These are phyloP conservation scores for Leptosomus discolor DNA, from an alignment of 2,113 vertebrate species.

Conservation along the genomic window DNA sequence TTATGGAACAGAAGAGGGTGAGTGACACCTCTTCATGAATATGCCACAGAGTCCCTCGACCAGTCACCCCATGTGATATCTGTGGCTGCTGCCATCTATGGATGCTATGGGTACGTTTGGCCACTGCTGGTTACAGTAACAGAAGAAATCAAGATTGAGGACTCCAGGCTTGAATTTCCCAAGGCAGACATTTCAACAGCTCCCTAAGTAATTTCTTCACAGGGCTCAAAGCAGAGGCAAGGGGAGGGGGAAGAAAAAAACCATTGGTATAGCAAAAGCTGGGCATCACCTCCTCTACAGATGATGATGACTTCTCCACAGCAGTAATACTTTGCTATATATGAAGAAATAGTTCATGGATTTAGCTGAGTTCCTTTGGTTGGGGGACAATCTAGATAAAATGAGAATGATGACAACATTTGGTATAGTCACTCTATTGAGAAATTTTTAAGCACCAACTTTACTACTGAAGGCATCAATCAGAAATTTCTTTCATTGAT, in stretches of 20 bases:
- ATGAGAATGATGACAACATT: neutral
- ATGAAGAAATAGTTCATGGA: neutral
- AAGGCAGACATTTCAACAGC: neutral
- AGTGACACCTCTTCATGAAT: neutral
- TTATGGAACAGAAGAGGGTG: neutral
- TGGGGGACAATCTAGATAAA: neutral
- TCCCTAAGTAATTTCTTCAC: neutral
- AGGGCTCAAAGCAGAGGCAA: neutral
- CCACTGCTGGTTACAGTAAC: neutral
- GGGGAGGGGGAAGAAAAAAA: neutral
- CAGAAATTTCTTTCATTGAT: neutral
- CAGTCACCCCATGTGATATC: accelerated
- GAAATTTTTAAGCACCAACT: neutral
- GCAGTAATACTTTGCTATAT: neutral
- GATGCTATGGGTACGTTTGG: neutral
- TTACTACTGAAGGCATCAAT: neutral
- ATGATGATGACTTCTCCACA: neutral
- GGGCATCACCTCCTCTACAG: neutral
- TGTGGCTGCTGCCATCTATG: neutral
- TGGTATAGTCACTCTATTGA: neutral
- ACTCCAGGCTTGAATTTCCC: neutral
- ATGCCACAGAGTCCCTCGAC: neutral
- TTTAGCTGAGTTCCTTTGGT: neutral
- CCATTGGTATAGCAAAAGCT: neutral
- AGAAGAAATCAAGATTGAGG: neutral